Evolutionary conservation across 2,797 vertebrate species (phyloP), one percentile per base, ranked within the genome.

Genomic region (Typhlichthys subterraneus): DNA sequence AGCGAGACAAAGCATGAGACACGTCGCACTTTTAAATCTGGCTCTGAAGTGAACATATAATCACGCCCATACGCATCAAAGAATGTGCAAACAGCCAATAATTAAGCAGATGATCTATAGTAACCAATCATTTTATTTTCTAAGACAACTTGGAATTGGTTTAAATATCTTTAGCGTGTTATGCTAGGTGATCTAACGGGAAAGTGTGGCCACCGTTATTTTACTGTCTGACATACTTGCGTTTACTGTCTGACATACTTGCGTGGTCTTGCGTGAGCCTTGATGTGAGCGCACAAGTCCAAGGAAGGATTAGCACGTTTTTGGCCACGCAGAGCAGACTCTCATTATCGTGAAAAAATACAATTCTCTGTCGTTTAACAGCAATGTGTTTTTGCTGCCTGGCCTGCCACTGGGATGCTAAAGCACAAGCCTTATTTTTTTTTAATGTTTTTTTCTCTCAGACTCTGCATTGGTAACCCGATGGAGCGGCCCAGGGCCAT

Each of bases 241-340:
- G 13, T 2, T 17, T 17, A 47, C 61, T 67, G 58, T 67, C 76
- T 61, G 45, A 62, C 58, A 56, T 70, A 77, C 33, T 42, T 8
- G 12, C 11, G 13, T 2, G 12, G 5, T 29, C 12, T 13, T 31
- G 29, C 3, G 53, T 42, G 38, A 42, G 7, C 38, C 8, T 38
- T 38, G 7, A 76, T 77, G 81, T 87, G 86, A 91, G 85, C 84
- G 88, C 87, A 87, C 84, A 78, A 81, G 68, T 76, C 70, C 76
- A 73, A 78, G 85, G 67, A 64, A 77, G 74, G 72, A 85, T 86
- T 85, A 82, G 2, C 47, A 77, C 80, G 76, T 84, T 85, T 84
- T 85, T 76, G 66, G 54, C 88, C 75, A 59, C 75, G 86, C 82
- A 74, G 81, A 75, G 82, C 75, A 74, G 82, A 85, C 81, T 83